Evolutionary conservation across 2,797 vertebrate genomes (phyloP).

Genomic region (Erethizon dorsatum): DNA sequence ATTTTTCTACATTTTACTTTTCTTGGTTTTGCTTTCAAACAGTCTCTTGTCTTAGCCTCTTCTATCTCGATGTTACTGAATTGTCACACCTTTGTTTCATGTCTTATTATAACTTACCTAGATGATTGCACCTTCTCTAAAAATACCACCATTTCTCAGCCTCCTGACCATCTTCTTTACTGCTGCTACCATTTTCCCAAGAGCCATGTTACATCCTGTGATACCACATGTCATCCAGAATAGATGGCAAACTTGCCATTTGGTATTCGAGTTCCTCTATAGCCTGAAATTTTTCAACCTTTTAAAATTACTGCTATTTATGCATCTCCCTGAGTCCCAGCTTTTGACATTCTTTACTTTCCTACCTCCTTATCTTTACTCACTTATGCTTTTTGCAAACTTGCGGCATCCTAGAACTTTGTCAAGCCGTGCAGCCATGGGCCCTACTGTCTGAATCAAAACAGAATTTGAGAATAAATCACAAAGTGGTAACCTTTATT

Average conservation of each 20-base stretch:
- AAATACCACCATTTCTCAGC: background rate
- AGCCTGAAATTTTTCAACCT: background rate
- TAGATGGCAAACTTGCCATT: background rate
- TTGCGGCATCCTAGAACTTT: background rate
- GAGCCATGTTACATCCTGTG: background rate
- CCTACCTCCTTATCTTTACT: background rate
- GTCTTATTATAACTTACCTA: background rate
- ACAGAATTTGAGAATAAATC: background rate
- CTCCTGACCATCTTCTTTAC: background rate
- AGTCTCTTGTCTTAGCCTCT: background rate
- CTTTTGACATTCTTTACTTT: background rate
- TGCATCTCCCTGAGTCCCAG: background rate
- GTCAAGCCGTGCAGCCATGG: background rate
- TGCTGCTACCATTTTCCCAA: background rate
- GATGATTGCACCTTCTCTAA: conserved; percentile 3
- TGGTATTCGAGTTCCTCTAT: background rate
- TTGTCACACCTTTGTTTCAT: background rate
- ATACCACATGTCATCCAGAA: background rate
- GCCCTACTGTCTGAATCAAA: background rate
- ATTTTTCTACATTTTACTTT: background rate
- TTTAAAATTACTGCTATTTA: background rate
- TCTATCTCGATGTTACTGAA: background rate
- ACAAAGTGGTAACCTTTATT: background rate
- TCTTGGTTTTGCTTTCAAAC: background rate
- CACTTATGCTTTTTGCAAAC: background rate